phyloP scores from a whole-genome alignment of 2,888 invertebrate genomes.

The Eumacrocentrus americanus region DNA sequence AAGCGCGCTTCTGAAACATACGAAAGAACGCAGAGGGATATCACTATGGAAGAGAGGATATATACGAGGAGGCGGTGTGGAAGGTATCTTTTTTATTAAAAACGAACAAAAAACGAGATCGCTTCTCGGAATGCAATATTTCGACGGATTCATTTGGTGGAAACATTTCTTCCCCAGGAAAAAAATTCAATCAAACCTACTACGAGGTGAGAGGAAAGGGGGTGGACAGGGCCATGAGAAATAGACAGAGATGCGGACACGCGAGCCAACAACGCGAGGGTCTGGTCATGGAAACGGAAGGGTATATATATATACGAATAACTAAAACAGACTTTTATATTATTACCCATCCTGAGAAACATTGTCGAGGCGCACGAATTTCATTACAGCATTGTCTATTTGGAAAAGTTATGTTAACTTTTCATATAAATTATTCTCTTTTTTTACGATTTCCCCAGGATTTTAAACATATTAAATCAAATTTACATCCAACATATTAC shows the following conservation, averaged over 20 bases:
- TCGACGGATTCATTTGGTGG: constrained; percentile 62
- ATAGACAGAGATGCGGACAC: constrained; percentile 14
- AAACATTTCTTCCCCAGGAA: constrained; percentile 60
- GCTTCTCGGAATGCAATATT: constrained; percentile 62
- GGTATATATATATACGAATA: neutral
- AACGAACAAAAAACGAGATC: constrained; percentile 53
- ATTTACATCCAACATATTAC: neutral
- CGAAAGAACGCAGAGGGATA: too few species aligned
- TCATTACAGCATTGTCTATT: neutral
- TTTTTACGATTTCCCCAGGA: too few species aligned
- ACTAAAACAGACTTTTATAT: constrained; percentile 20
- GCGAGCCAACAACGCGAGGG: constrained; percentile 19
- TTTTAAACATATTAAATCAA: neutral
- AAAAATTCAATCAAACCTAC: constrained; percentile 60
- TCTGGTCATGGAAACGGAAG: constrained; percentile 21
- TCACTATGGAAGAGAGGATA: too few species aligned
- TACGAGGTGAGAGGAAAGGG: constrained; percentile 37
- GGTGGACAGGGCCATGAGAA: constrained; percentile 23
- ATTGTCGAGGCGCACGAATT: constrained; percentile 1
- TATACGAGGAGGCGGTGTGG: too few species aligned
- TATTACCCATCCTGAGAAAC: constrained; percentile 12
- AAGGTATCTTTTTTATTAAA: too few species aligned
- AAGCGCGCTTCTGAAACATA: too few species aligned
- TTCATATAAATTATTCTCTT: neutral
- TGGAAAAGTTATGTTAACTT: too few species aligned